Conservation (phyloP, 2,797 vertebrate species). For the Hoplostethus atlanticus region DNA sequence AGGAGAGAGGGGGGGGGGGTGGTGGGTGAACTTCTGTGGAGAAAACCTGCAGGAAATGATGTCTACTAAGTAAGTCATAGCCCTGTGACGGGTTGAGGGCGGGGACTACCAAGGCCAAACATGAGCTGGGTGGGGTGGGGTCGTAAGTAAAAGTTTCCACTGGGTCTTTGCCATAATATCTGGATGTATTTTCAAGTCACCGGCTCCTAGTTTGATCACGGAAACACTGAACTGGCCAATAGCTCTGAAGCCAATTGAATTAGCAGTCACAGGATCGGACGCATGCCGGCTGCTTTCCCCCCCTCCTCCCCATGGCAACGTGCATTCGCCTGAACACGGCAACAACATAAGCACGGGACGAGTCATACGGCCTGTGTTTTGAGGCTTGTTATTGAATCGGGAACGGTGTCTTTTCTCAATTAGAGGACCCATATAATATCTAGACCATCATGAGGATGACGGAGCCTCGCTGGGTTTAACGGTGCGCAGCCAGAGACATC, state of each 20-base stretch:
- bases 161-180: neutral
- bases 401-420: neutral
- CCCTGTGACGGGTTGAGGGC: neutral
- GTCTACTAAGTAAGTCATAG: conserved; percentile 30
- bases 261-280: conserved; percentile 74
- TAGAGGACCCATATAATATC: conserved; percentile 1
- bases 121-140: conserved; percentile 12
- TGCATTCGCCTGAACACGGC: conserved; percentile 19
- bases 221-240: conserved; percentile 30
- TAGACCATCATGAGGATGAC: neutral
- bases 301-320: conserved; percentile 31
- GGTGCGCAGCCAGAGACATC: neutral
- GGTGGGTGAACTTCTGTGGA: neutral
- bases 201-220: conserved; percentile 39
- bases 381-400: conserved; percentile 6
- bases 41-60: conserved; percentile 46
- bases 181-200: conserved; percentile 17
- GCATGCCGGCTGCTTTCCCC: conserved; percentile 42
- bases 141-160: conserved; percentile 1
- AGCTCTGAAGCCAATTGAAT: conserved; percentile 69
- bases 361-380: conserved; percentile 34
- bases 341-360: conserved; percentile 30
- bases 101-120: neutral
- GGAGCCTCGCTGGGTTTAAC: neutral
- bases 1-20: neutral